Evolutionary conservation across 2,797 vertebrate species (phyloP).

Genomic region (Aselliscus stoliczkanus): DNA sequence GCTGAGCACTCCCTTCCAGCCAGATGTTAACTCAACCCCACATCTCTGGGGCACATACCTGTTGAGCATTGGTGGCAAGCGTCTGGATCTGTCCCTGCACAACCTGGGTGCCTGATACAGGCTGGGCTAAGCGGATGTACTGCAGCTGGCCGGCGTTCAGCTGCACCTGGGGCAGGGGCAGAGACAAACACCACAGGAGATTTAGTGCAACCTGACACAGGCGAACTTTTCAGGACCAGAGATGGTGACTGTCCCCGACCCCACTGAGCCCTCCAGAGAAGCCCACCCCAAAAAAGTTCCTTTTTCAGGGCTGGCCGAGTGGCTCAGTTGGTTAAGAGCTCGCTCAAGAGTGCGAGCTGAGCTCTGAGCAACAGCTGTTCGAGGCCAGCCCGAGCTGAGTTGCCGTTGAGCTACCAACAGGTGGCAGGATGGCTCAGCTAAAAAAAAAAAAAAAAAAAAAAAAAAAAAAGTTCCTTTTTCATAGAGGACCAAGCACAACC

Average conservation of each 20-base stretch:
- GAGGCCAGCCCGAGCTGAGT: no score
- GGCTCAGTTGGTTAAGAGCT: no score
- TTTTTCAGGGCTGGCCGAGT: no score
- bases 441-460: no score
- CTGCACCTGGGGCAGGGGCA: constrained; percentile 87
- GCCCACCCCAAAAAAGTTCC: not conserved
- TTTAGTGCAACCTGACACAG: constrained; percentile 40
- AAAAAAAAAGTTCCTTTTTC: constrained; percentile 6
- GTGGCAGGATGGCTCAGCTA: no score
- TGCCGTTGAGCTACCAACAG: no score
- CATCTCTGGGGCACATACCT: constrained; percentile 83
- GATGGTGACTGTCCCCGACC: not conserved
- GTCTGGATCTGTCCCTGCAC: constrained; percentile 99
- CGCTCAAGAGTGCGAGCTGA: no score
- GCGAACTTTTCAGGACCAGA: constrained; percentile 8
- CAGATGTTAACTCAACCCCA: not conserved
- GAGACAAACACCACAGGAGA: constrained; percentile 60
- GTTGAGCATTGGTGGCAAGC: constrained; percentile 94
- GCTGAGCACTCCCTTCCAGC: not conserved
- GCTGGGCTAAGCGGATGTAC: constrained; percentile 98
- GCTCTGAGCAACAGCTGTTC: no score
- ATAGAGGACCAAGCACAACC: constrained; percentile 20
- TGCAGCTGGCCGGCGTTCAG: constrained; percentile 97
- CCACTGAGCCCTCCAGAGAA: not conserved
- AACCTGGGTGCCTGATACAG: constrained; percentile 96